Conservation (phyloP, 2,797 vertebrate genomes). For the Amblyopsis hoosieri region DNA sequence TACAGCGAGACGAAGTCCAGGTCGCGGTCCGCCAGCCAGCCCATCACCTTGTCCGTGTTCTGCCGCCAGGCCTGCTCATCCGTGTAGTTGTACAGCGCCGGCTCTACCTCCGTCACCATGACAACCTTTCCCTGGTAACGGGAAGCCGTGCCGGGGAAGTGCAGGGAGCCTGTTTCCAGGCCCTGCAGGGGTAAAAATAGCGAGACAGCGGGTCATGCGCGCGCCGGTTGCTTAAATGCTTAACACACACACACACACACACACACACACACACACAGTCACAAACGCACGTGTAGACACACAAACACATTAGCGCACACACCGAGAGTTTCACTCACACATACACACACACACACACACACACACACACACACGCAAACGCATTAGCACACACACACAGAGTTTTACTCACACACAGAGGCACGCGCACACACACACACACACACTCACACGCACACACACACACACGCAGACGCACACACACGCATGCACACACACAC, state of each 20-base stretch:
- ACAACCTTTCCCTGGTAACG: constrained; percentile 80
- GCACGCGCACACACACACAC: neutral
- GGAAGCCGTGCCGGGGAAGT: constrained; percentile 87
- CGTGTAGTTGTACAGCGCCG: constrained; percentile 74
- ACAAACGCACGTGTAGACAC: neutral
- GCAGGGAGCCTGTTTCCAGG: constrained; percentile 86
- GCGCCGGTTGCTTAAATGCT: neutral
- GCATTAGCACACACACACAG: neutral
- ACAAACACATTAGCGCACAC: neutral
- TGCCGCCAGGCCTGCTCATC: constrained; percentile 81
- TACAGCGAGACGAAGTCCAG: constrained; percentile 89
- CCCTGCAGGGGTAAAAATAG: constrained; percentile 74
- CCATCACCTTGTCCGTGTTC: constrained; percentile 83
- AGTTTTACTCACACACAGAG: neutral
- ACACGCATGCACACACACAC: no score
- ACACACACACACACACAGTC: neutral
- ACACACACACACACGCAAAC: neutral
- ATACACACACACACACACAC: no score
- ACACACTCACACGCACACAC: neutral
- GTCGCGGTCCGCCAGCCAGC: constrained; percentile 79
- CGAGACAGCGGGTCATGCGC: constrained; percentile 1
- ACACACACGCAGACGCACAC: neutral
- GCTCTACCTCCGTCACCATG: constrained; percentile 78
- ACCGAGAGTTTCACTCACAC: neutral
- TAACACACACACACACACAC: neutral